Evolutionary conservation across 2,797 vertebrate genomes (phyloP).

Genomic region (Clamator glandarius): DNA sequence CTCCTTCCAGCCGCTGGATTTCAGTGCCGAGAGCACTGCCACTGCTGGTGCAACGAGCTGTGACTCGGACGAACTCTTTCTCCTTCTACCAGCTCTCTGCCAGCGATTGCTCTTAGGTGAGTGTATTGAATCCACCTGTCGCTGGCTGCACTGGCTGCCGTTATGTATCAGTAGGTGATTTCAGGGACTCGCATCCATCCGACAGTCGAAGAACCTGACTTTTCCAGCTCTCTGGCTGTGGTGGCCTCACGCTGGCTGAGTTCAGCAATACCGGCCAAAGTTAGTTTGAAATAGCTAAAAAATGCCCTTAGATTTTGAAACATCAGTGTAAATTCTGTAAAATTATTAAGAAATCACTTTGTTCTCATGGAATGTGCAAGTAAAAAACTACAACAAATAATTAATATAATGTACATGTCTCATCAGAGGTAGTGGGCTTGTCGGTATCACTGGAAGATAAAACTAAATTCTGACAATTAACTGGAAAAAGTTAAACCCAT

Average conservation of each 20-base stretch:
- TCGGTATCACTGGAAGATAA: background rate
- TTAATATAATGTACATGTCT: background rate
- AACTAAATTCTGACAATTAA: background rate
- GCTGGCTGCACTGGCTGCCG: background rate
- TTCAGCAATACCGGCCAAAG: background rate
- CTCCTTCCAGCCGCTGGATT: background rate
- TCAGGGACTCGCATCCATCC: background rate
- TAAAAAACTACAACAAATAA: background rate
- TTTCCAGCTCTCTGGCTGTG: background rate
- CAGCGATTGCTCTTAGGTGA: background rate
- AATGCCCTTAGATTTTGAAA: background rate
- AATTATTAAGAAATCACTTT: background rate
- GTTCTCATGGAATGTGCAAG: background rate
- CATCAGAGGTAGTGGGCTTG: background rate
- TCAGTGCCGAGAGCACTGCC: too few species aligned
- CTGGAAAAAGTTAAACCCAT: too few species aligned
- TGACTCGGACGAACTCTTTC: rapidly evolving
- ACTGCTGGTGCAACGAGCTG: background rate
- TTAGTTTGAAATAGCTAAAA: background rate
- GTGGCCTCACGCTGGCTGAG: background rate
- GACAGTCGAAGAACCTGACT: background rate
- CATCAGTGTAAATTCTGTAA: background rate
- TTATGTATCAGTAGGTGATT: background rate
- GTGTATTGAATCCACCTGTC: rapidly evolving
- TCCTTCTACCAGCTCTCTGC: background rate